Evolutionary conservation across 2,113 vertebrate genomes (phyloP).

Genomic region (Thunnus thynnus): DNA sequence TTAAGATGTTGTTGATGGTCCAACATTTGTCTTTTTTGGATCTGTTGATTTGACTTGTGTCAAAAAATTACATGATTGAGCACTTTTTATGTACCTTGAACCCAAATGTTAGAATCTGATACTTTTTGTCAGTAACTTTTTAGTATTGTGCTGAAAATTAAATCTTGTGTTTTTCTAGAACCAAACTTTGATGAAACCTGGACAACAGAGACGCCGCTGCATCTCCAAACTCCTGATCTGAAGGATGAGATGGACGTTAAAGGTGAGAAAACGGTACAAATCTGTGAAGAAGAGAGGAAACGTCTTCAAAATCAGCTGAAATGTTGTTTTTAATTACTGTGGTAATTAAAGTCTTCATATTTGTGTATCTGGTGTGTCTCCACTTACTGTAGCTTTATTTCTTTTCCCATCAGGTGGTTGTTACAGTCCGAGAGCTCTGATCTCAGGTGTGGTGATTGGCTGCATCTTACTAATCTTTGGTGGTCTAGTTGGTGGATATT

Average conservation of each 20-base stretch:
- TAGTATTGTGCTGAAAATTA: neutral
- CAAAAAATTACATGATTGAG: too few species aligned
- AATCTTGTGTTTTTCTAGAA: slow-evolving; percentile 7
- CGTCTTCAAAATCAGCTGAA: too few species aligned
- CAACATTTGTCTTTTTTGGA: too few species aligned
- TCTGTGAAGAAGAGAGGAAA: too few species aligned
- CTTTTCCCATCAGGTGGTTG: neutral
- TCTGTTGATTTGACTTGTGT: too few species aligned
- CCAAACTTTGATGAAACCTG: rapidly evolving
- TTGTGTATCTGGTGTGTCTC: neutral
- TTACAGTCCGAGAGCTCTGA: rapidly evolving
- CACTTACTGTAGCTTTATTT: rapidly evolving
- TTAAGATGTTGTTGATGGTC: neutral
- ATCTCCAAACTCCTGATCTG: rapidly evolving
- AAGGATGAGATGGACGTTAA: rapidly evolving
- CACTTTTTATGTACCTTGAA: too few species aligned
- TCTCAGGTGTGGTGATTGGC: rapidly evolving
- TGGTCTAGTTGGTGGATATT: rapidly evolving
- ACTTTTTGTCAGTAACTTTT: too few species aligned
- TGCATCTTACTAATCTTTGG: rapidly evolving
- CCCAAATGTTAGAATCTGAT: too few species aligned
- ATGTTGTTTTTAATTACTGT: too few species aligned
- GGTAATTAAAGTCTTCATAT: too few species aligned
- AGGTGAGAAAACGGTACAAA: neutral
- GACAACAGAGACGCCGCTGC: rapidly evolving